Percentiles rank a stretch among this genome's conserved stretches.
These are phyloP conservation scores for Dryococelus australis DNA, from an alignment of 2,888 invertebrate species.

Conservation along the genomic window DNA sequence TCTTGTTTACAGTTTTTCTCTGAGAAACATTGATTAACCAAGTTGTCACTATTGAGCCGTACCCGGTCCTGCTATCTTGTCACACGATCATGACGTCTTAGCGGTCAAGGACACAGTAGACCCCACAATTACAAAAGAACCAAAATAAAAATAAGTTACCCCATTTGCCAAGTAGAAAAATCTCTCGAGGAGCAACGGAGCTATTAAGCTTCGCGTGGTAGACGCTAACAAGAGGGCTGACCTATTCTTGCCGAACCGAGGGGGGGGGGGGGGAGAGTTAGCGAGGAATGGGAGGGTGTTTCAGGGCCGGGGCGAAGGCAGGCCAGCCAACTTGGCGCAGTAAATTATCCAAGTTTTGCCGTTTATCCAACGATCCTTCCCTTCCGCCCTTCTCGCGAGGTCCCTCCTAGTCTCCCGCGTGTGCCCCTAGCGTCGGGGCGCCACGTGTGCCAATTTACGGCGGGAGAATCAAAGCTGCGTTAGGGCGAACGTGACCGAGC, in stretches of 20 bases:
- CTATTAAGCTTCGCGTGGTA: not conserved
- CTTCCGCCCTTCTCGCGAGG: not conserved
- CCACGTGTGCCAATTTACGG: not conserved
- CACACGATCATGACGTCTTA: no score
- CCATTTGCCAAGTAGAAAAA: no score
- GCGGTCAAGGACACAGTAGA: no score
- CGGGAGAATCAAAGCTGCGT: not conserved
- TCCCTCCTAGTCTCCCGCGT: no score
- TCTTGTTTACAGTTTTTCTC: no score
- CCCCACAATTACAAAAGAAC: no score
- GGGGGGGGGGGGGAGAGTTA: not conserved
- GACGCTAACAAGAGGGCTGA: not conserved
- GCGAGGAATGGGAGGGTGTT: not conserved
- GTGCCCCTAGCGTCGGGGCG: no score
- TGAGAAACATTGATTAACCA: no score
- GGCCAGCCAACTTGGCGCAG: constrained; percentile 5
- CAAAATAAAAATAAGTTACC: no score
- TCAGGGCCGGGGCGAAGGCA: not conserved
- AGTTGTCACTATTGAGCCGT: no score
- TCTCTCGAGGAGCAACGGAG: not conserved
- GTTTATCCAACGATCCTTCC: not conserved
- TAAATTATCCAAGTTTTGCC: constrained; percentile 9
- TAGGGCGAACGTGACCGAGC: not conserved
- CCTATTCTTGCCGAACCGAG: not conserved
- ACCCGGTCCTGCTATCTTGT: no score